Base-by-base conservation (phyloP, 2,888 invertebrate genomes). In the Galerucella nymphaeae region DNA sequence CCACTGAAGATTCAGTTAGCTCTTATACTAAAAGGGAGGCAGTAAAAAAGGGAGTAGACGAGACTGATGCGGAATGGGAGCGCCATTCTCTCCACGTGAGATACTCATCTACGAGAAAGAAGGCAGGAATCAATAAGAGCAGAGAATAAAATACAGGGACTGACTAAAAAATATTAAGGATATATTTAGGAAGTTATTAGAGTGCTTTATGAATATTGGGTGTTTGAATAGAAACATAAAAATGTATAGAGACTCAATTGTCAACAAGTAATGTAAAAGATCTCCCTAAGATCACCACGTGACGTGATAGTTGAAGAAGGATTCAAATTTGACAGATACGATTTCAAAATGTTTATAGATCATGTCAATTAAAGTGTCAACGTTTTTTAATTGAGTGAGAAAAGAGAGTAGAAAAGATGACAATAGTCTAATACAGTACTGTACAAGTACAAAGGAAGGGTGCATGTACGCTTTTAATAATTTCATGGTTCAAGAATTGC, bases 11-110 rank as follows among this genome's bases (percentile, higher is more conserved):
- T 16, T 6, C 10, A 1, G 53, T 53, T 10, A 11, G 38, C 57
- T 45, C 45, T 59, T 16, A n/a, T 14, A 45, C 66, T 67, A 67
- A 58, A 67, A 67, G 66, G 38, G 66, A 57, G 57, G 41, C 55
- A 66, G 38, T 20, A 57, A 66, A 42, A 23, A 45, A 8, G 48
- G 64, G 55, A 55, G 58, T 48, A 67, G 66, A 67, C 66, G 58
- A 59, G 58, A 67, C 66, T 62, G 38, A 6, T 57, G 57, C 57
- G 58, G 42, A 45, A 67, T 58, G 58, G 66, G 66, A 67, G 66
- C 55, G 66, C 18, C 61, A 41, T 59, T 30, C n/a, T 59, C 59
- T 59, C 59, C 38, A 62, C 42, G 18, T 18, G 61, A 62, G 61
- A 62, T 62, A 9, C 42, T 62, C 61, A 62, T 59, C 59, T 38